A percentile compares a stretch with the other conserved stretches of the same genome.
phyloP scores from a whole-genome alignment of 1,140 invertebrate species.

The Schlechtendalia chinensis region DNA sequence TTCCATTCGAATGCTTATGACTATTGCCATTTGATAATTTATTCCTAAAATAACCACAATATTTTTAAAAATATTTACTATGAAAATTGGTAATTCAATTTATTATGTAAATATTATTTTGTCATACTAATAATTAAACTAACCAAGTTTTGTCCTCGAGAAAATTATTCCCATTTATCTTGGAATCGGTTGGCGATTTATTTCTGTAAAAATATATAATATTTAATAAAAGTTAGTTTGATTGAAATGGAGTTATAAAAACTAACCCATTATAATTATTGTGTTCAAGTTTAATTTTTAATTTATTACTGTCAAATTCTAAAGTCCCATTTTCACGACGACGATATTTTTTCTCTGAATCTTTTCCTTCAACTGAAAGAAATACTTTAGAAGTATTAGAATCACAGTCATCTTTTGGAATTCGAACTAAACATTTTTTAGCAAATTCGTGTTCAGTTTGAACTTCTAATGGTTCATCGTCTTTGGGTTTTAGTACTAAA shows the following conservation, averaged over 20 bases:
- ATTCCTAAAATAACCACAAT: neutral
- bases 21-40: conserved; percentile 26
- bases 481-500: conserved; percentile 37
- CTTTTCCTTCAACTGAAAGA: conserved; percentile 23
- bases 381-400: neutral
- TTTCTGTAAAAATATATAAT: neutral
- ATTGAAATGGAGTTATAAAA: neutral
- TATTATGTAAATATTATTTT: too few species aligned
- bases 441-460: neutral
- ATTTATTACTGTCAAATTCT: neutral
- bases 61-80: neutral
- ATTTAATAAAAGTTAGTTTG: neutral
- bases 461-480: conserved; percentile 24
- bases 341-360: conserved; percentile 12
- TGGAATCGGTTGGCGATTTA: conserved; percentile 5
- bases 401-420: conserved; percentile 15
- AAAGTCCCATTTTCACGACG: conserved; percentile 4
- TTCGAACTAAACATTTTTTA: conserved; percentile 39
- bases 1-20: conserved; percentile 29
- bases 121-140: neutral
- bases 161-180: conserved; percentile 14
- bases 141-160: conserved; percentile 22
- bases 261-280: conserved; percentile 27
- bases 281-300: neutral
- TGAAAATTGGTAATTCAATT: too few species aligned